Conservation (phyloP, 2,797 vertebrate species). For the Amblyraja radiata region DNA sequence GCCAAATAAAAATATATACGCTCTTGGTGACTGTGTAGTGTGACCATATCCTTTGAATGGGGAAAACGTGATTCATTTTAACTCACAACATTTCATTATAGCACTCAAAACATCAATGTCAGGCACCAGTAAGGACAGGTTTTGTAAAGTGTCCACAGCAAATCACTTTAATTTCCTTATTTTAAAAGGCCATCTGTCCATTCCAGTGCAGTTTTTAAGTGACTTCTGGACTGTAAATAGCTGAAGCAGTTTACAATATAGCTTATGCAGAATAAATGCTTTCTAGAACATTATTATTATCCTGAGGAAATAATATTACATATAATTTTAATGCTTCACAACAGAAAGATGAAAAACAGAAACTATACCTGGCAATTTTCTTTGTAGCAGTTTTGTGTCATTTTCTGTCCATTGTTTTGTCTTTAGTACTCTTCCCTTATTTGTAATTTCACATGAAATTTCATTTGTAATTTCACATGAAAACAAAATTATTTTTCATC, state of each 20-base stretch:
- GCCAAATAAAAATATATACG: background rate
- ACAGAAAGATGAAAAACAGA: background rate
- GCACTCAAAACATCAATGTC: background rate
- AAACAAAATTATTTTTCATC: background rate
- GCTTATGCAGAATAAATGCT: background rate
- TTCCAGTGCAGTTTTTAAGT: background rate
- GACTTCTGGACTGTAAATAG: constrained; percentile 1
- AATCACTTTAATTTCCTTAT: constrained; percentile 25
- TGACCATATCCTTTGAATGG: background rate
- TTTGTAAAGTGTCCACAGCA: background rate
- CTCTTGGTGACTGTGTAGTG: background rate
- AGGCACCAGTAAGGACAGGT: background rate
- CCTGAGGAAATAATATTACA: background rate
- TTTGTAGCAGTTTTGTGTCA: background rate
- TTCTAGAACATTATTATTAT: background rate
- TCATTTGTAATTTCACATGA: background rate
- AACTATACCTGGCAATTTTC: background rate
- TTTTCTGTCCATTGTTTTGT: background rate
- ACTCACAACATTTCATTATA: constrained; percentile 11
- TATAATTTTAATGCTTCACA: background rate
- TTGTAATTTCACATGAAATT: background rate
- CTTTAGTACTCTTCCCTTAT: background rate
- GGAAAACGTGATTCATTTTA: background rate
- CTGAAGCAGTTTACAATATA: background rate
- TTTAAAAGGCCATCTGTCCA: constrained; percentile 18